Conservation (phyloP, 2,797 vertebrate genomes). For the Acanthopagrus latus region DNA sequence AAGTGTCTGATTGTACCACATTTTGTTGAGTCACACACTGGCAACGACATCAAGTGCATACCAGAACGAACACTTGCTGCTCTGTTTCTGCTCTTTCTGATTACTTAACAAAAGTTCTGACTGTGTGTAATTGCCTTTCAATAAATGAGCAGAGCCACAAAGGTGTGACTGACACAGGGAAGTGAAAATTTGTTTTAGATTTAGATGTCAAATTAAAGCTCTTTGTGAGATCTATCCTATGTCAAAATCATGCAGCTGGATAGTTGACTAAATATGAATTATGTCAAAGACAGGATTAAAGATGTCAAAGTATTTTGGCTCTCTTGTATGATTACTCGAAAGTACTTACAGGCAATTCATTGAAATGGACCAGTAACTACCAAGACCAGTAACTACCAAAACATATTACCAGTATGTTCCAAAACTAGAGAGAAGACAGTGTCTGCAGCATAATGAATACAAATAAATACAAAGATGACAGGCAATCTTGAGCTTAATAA, state of each 20-base stretch:
- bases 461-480: not conserved
- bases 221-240: conserved; percentile 12
- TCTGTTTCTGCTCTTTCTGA: conserved; percentile 38
- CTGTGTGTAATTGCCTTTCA: conserved; percentile 44
- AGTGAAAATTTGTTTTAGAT: conserved; percentile 45
- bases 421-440: not conserved
- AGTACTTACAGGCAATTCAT: conserved; percentile 32
- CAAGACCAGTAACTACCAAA: too few relatives aligned
- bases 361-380: conserved; percentile 9
- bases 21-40: conserved; percentile 63
- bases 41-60: conserved; percentile 66
- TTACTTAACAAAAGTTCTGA: conserved; percentile 36
- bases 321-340: conserved; percentile 48
- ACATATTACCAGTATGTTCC: too few relatives aligned
- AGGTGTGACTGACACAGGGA: conserved; percentile 35
- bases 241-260: conserved; percentile 42
- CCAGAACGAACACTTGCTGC: conserved; percentile 61
- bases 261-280: conserved; percentile 41
- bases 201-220: conserved; percentile 45
- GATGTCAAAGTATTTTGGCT: conserved; percentile 51
- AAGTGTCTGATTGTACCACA: conserved; percentile 47
- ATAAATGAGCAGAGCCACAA: conserved; percentile 38
- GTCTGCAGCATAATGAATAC: not conserved
- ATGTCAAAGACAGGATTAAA: conserved; percentile 62
- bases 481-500: not conserved